Conservation (phyloP, 35 echinoderm and acorn worm species). For the Ptychodera flava region DNA sequence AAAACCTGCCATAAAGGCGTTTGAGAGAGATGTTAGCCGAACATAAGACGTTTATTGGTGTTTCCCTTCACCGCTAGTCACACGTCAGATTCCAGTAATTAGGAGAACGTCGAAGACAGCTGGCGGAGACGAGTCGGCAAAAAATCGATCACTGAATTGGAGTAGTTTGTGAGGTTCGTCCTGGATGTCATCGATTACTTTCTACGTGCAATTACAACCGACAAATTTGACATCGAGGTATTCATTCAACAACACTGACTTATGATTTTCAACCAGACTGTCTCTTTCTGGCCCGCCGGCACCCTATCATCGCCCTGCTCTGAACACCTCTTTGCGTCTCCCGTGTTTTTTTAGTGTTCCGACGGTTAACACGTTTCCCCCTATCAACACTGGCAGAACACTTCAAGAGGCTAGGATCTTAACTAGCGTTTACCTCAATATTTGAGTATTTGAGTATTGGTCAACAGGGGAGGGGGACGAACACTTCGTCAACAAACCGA, state of each 20-base stretch:
- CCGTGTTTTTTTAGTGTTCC: too few species aligned
- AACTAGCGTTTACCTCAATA: background rate
- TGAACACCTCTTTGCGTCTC: too few species aligned
- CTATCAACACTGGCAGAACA: too few species aligned
- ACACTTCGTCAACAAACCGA: too few species aligned
- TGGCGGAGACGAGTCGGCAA: background rate
- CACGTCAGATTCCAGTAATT: background rate
- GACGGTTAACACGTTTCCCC: too few species aligned
- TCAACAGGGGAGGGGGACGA: too few species aligned
- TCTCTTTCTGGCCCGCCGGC: too few species aligned
- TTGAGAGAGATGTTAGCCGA: background rate
- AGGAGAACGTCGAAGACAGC: background rate
- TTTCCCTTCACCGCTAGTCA: background rate
- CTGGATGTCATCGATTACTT: background rate
- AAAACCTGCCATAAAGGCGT: background rate
- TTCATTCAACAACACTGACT: background rate
- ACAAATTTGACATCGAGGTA: background rate
- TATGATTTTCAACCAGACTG: too few species aligned
- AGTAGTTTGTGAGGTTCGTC: background rate
- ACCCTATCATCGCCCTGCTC: too few species aligned
- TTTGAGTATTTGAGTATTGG: too few species aligned
- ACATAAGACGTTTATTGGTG: background rate
- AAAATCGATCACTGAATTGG: background rate
- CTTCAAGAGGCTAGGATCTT: too few species aligned
- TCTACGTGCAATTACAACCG: background rate